Base-by-base conservation (phyloP, 1,140 invertebrate genomes). In the Drosophila paulistorum region DNA sequence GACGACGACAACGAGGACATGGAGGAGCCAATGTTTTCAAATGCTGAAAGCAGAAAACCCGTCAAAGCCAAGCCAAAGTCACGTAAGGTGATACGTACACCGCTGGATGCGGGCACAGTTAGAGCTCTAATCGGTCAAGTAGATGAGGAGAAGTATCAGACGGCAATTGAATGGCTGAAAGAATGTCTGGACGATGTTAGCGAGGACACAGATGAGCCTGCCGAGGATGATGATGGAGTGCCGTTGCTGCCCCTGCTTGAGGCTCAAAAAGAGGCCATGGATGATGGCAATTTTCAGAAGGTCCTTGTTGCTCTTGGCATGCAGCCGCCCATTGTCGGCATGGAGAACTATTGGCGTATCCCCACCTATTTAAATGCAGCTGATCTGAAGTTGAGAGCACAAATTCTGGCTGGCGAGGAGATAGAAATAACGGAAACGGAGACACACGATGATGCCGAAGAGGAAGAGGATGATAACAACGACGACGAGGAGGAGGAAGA, bases 331-430 rank as follows among this genome's bases (percentile, higher is more conserved):
- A 90, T 92, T 65, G 91, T 92, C 59, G 92, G 93, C 73, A 82
- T 93, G 91, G 94, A 95, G 92, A 90, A 77, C 74, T 94, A 94
- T 83, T 95, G 94, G 94, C 93, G 94, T 59, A 94, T 95, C 69
- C 94, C 94, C 2, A 90, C 87, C 14, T 89, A 93, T 77, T 87
- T 94, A 35, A 91, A 90, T 45, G 68, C 84, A 1, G 72, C 85
- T 6, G 93, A 93, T 23, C 92, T 95, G 20, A 92, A 92, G 71
- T 14, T 90, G 5, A 72, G 91, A 4, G 85, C 81, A 2, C 71
- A 81, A 71, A 85, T 92, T 26, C 42, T 92, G 3, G 70, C 61
- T 1, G 91, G 91, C 3, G 92, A 90, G 30, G 82, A 93, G 30
- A 92, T 93, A 13, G 73, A 70, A 14, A 66, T 20, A 42, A 74